Evolutionary conservation across 2,888 invertebrate genomes (phyloP), one percentile per base, ranked within the genome.

Genomic region (Spilarctia lutea): DNA sequence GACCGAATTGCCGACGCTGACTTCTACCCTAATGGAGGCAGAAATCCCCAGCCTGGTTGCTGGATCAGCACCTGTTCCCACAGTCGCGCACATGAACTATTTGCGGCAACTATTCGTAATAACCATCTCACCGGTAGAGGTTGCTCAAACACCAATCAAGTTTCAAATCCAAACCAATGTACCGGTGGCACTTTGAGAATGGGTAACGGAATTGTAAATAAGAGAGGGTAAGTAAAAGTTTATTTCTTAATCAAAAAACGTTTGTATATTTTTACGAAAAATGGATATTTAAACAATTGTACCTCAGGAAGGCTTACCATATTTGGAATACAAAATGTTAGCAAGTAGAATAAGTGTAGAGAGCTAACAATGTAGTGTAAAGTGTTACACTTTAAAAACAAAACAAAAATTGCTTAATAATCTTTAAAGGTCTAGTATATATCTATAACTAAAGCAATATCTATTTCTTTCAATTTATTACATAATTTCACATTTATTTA

Each of bases 11-110:
- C 87, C 16, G 65, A 93, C 65, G 88, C 89, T 24, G 92, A 94
- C 84, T 95, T 94, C 86, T 95, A 94, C 81, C 93, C 94, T 11
- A 94, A 95, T 79, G 94, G 94, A 0, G 94, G 94, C 65, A 88
- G 88, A 16, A 87, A 89, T 79, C 87, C 85, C 7, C 93, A 93
- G 77, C 94, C 94, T 39, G 94, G 93, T 3, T 94, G 94, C 75
- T 76, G 77, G 79, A 13, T 84, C 18, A 91, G 86, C 75, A 87
- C 87, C 11, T 94, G 94, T 78, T 93, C 93, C 7, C 94, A 94
- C 76, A 84, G 89, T 8, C 90, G 92, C 16, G 81, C 92, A 0
- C 77, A 82, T 42, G 85, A 90, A 16, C 82, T 92, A 7, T 91
- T 91, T 72, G 93, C 92, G 0, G 80, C 92, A 10, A 91, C 86